phyloP scores from a whole-genome alignment of 92 coral and sea anemone genomes.

The Phenganax subtilis region DNA sequence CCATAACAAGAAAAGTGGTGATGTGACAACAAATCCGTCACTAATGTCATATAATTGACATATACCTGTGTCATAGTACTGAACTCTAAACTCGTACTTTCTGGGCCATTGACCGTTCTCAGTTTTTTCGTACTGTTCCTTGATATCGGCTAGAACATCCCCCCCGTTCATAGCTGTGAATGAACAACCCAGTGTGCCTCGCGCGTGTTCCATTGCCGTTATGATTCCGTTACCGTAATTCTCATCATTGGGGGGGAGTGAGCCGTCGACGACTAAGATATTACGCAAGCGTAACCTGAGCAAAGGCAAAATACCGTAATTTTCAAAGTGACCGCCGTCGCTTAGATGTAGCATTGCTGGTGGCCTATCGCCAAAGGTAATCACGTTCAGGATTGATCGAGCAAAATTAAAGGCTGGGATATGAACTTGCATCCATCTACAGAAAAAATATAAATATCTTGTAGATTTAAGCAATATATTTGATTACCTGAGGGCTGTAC shows the following conservation, averaged over 20 bases:
- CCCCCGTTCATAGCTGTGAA: background rate
- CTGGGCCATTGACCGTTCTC: background rate
- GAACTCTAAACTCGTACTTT: slow-evolving; percentile 21
- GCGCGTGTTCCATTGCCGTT: background rate
- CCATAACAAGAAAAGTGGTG: no score
- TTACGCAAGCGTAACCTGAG: background rate
- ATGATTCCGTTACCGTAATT: background rate
- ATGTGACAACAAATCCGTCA: no score
- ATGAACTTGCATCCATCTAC: background rate
- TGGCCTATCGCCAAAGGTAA: background rate
- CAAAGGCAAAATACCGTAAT: slow-evolving; percentile 4
- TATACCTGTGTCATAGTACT: background rate
- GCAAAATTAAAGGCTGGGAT: background rate
- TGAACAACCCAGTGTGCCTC: background rate
- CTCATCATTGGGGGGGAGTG: background rate
- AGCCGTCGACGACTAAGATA: background rate
- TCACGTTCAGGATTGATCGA: background rate
- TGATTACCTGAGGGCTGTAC: no score
- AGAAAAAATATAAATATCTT: no score
- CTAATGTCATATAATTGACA: no score
- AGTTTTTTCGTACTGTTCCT: background rate
- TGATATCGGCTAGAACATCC: background rate
- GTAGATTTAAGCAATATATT: no score
- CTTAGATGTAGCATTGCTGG: slow-evolving; percentile 11
- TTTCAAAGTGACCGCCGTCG: slow-evolving; percentile 17